Evolutionary conservation across 2,888 invertebrate genomes (phyloP).

Genomic region (Drosophila melanosoma): DNA sequence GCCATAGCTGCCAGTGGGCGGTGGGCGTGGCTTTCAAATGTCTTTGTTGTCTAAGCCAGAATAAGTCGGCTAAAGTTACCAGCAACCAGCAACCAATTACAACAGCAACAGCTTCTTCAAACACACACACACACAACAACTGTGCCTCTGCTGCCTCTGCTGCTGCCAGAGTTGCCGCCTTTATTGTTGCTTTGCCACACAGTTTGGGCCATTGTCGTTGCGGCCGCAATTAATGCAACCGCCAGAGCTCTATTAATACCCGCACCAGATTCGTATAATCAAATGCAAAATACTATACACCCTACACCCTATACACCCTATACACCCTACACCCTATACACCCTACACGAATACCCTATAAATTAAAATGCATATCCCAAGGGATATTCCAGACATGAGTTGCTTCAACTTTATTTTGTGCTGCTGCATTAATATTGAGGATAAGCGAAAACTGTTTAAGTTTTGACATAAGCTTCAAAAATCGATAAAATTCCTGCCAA

Average conservation of each 20-base stretch:
- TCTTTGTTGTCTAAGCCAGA: constrained; percentile 54
- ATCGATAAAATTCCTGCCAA: not conserved
- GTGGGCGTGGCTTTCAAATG: constrained; percentile 35
- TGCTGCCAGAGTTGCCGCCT: constrained; percentile 17
- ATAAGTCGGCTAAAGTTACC: constrained; percentile 41
- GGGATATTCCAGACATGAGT: not conserved
- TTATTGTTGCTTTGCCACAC: constrained; percentile 1
- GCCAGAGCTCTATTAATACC: constrained; percentile 20
- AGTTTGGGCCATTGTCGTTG: constrained; percentile 20
- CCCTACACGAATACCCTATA: not conserved
- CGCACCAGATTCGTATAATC: constrained; percentile 1
- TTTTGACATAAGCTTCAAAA: not conserved
- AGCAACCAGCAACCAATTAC: constrained; percentile 22
- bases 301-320: too few species aligned
- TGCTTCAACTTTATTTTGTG: not conserved
- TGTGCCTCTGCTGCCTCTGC: not conserved
- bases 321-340: too few species aligned
- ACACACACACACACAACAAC: constrained; percentile 4
- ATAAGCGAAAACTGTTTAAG: not conserved
- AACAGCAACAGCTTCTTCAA: constrained; percentile 6
- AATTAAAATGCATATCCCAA: not conserved
- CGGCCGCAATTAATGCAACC: constrained; percentile 30
- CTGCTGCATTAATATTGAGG: not conserved
- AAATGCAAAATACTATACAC: not conserved
- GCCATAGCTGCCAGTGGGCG: constrained; percentile 35